phyloP scores from a whole-genome alignment of 2,797 vertebrate genomes.

The Florisuga fusca region DNA sequence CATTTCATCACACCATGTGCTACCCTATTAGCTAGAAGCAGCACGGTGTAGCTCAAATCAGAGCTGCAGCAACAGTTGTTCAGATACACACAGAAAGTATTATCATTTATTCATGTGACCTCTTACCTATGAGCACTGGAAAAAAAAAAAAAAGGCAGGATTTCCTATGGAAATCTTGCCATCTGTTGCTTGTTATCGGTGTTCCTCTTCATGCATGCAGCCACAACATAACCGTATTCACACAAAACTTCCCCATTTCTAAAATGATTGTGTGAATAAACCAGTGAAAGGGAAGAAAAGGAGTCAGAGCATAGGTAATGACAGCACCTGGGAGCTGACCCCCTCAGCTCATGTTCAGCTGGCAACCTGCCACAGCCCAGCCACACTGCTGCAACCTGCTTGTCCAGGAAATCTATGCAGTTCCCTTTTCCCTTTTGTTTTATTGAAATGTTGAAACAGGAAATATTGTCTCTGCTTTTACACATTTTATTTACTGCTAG shows the following conservation, averaged over 20 bases:
- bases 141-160: neutral
- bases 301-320: conserved; percentile 29
- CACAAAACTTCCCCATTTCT: neutral
- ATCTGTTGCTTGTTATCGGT: neutral
- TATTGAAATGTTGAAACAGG: conserved; percentile 4
- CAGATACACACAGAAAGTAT: neutral
- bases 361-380: conserved; percentile 18
- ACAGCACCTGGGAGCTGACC: conserved; percentile 1
- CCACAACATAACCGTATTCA: neutral
- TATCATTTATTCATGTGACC: neutral
- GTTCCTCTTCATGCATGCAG: neutral
- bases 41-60: neutral
- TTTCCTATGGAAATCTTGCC: neutral
- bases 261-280: neutral
- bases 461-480: conserved; percentile 7
- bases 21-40: conserved; percentile 10
- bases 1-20: neutral
- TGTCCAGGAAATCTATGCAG: conserved; percentile 48
- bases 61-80: conserved; percentile 10
- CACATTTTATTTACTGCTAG: neutral
- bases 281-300: conserved; percentile 6
- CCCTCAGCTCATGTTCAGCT: neutral
- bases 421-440: conserved; percentile 24
- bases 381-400: conserved; percentile 48
- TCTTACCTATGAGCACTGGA: conserved; percentile 60